Evolutionary conservation across 2,888 invertebrate species (phyloP), one percentile per base, ranked within the genome.

Genomic region (Calliopum simillimum): DNA sequence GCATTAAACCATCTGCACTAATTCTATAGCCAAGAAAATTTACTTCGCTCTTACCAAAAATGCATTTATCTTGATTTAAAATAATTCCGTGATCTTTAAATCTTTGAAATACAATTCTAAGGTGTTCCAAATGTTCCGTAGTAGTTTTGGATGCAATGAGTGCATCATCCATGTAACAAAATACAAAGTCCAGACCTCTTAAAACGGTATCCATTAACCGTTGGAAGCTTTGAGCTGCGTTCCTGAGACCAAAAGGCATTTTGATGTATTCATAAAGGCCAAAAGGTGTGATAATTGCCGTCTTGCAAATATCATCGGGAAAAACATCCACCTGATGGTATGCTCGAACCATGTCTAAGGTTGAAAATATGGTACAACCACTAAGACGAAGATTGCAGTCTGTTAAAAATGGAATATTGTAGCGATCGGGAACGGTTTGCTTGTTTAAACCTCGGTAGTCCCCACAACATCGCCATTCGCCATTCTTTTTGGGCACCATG

Each of bases 151-250:
- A 77, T 23, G 77, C 76, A 3, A 79, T 70, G 11, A 79, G 70
- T 21, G 80, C 76, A 62, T 81, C 82, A 59, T 82, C 81, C 4
- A 82, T 59, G 59, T 79, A 82, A 8, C 44, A 47, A 43, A 72
- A 78, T 2, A 68, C 71, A 66, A 82, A 77, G 41, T 78, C 78
- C 1, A 79, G 43, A 12, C 70, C 77, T 46, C 73, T 16, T 74
- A 58, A 14, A 79, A 75, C 19, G 74, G 69, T 47, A 65, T 84
- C 75, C 67, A 85, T 80, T 61, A 82, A 81, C 0, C 82, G 71
- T 65, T 82, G 81, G 69, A 85, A 85, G 0, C 81, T 82, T 61
- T 81, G 81, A 2, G 78, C 78, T 5, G 81, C 81, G 65, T 84
- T 84, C 1, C 79, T 81, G 79, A 14, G 77, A 67, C 58, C 68